Evolutionary conservation across 2,113 vertebrate species (phyloP).

Genomic region (Collichthys lucidus): DNA sequence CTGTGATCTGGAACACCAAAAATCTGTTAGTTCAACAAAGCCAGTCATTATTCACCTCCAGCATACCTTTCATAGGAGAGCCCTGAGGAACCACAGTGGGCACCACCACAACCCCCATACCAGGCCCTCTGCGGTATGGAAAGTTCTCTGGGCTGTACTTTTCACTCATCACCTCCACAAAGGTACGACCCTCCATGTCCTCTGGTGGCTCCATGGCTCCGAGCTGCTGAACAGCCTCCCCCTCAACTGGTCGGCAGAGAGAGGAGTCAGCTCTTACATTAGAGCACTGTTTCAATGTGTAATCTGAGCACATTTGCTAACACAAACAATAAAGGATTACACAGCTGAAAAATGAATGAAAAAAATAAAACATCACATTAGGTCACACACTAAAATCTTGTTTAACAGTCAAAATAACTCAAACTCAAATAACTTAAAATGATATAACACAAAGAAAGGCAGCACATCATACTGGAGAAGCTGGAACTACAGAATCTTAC

Average conservation of each 20-base stretch:
- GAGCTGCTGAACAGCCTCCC: conserved; percentile 57
- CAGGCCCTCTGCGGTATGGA: conserved; percentile 93
- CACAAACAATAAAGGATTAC: not conserved
- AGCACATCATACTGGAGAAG: not conserved
- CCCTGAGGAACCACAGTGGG: conserved; percentile 87
- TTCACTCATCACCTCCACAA: conserved; percentile 98
- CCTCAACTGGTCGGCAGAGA: conserved; percentile 52
- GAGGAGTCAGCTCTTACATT: not conserved
- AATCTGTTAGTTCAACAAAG: not conserved
- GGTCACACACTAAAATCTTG: not conserved
- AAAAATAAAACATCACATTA: not conserved
- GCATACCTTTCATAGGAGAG: conserved; percentile 96
- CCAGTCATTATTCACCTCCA: not conserved
- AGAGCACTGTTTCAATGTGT: not conserved
- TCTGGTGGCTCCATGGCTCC: conserved; percentile 87
- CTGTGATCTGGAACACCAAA: not conserved
- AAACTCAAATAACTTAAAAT: not conserved
- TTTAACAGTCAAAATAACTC: not conserved
- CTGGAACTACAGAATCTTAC: not conserved
- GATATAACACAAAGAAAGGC: not conserved
- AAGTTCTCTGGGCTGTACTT: conserved; percentile 99
- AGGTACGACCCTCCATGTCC: conserved; percentile 88
- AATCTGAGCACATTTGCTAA: not conserved
- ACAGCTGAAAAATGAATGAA: not conserved
- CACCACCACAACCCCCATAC: conserved; percentile 93